Evolutionary conservation across 2,797 vertebrate genomes (phyloP).

Genomic region (Peromyscus melanophrys): DNA sequence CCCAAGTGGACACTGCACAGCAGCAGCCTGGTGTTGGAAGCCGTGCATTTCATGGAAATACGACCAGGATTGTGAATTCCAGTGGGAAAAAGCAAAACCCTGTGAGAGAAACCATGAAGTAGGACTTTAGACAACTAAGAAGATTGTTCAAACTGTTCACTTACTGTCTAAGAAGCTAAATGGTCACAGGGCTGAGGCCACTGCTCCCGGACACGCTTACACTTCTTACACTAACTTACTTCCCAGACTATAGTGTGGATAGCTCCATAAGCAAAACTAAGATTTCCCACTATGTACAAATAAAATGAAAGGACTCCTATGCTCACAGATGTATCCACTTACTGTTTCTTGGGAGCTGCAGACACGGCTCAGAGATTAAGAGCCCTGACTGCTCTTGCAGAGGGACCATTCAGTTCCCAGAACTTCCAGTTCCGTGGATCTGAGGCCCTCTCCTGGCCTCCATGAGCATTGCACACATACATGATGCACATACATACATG

Average conservation of each 20-base stretch:
- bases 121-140: background rate
- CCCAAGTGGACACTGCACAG: background rate
- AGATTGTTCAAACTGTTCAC: background rate
- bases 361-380: background rate
- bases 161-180: slow-evolving; percentile 22
- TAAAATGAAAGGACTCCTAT: background rate
- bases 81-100: background rate
- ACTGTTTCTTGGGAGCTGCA: background rate
- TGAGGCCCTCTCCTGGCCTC: background rate
- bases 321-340: background rate
- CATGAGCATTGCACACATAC: background rate
- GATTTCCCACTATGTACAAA: background rate
- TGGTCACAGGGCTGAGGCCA: background rate
- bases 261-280: background rate
- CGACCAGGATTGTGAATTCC: background rate
- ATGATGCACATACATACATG: background rate
- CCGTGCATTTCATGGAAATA: background rate
- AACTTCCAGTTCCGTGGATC: background rate
- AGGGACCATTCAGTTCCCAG: too few relatives aligned
- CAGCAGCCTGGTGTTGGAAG: background rate
- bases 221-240: background rate
- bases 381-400: background rate
- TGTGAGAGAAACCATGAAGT: background rate
- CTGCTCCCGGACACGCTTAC: background rate
- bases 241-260: background rate